Evolutionary conservation across 2,797 vertebrate genomes (phyloP).

Genomic region (Champsocephalus gunnari): DNA sequence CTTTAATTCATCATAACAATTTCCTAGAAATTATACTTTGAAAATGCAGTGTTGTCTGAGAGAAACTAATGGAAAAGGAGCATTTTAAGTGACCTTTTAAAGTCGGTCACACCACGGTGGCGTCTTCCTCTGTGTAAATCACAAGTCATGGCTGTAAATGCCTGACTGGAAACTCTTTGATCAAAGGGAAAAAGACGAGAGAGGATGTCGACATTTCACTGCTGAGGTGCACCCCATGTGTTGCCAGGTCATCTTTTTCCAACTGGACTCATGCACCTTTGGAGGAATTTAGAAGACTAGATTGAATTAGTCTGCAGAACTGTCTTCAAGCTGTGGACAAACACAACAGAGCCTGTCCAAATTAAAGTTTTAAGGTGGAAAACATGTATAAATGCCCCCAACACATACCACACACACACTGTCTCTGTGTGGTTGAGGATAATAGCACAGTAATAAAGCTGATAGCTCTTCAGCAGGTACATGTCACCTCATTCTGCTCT

Average conservation of each 20-base stretch:
- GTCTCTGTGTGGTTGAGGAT: slow-evolving; percentile 23
- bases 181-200: slow-evolving; percentile 25
- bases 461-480: slow-evolving; percentile 73
- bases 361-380: not conserved
- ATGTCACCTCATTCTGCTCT: slow-evolving; percentile 74
- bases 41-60: not conserved
- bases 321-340: not conserved
- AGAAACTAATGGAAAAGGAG: slow-evolving; percentile 13
- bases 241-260: slow-evolving; percentile 33
- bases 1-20: slow-evolving; percentile 4
- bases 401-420: slow-evolving; percentile 9
- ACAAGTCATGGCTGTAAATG: slow-evolving; percentile 57
- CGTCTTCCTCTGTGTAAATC: slow-evolving; percentile 70
- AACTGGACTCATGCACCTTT: slow-evolving; percentile 4
- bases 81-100: slow-evolving; percentile 40
- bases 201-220: slow-evolving; percentile 25
- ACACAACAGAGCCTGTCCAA: not conserved
- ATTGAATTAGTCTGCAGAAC: not conserved
- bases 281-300: not conserved
- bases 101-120: slow-evolving; percentile 43
- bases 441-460: slow-evolving; percentile 53
- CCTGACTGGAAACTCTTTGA: slow-evolving; percentile 62
- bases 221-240: slow-evolving; percentile 17
- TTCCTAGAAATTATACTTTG: not conserved
- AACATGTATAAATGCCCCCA: not conserved